Percentiles rank a stretch among this genome's conserved stretches.
These are phyloP conservation scores for Horisme vitalbata DNA, from an alignment of 2,888 invertebrate species.

Conservation along the genomic window DNA sequence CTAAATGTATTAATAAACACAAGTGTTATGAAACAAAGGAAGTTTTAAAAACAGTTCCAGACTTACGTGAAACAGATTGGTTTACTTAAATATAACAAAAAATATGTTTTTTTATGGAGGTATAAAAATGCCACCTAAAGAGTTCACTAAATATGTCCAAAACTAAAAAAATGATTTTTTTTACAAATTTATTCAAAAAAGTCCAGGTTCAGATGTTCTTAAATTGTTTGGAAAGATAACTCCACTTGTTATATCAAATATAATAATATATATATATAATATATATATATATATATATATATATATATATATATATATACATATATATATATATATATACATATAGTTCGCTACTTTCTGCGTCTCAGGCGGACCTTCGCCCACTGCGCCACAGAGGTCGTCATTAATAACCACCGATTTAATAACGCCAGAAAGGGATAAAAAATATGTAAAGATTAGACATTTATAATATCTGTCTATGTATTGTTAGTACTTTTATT, in stretches of 20 bases:
- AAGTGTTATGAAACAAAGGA: slow-evolving; percentile 20
- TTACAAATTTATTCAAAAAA: no score
- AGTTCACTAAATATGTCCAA: slow-evolving; percentile 28
- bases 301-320: no score
- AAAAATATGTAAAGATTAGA: slow-evolving; percentile 14
- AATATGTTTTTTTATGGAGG: slow-evolving; percentile 18
- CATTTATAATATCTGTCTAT: no score
- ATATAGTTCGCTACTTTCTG: no score
- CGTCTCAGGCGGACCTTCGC: slow-evolving; percentile 30
- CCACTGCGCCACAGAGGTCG: slow-evolving; percentile 26
- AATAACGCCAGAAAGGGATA: slow-evolving; percentile 17
- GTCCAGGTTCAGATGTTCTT: slow-evolving; percentile 11
- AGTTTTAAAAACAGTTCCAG: slow-evolving; percentile 20
- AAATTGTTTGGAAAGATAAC: slow-evolving; percentile 23
- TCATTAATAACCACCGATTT: slow-evolving; percentile 23
- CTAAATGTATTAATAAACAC: slow-evolving; percentile 28
- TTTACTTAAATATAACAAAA: slow-evolving; percentile 25
- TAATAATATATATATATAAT: no score
- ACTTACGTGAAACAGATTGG: slow-evolving; percentile 18
- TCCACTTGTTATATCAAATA: slow-evolving; percentile 25
- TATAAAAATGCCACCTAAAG: slow-evolving; percentile 27
- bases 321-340: no score
- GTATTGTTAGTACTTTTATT: no score
- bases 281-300: no score
- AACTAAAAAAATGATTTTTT: slow-evolving; percentile 23